Evolutionary conservation across 2,797 vertebrate species (phyloP).

Genomic region (Falco novaeseelandiae): DNA sequence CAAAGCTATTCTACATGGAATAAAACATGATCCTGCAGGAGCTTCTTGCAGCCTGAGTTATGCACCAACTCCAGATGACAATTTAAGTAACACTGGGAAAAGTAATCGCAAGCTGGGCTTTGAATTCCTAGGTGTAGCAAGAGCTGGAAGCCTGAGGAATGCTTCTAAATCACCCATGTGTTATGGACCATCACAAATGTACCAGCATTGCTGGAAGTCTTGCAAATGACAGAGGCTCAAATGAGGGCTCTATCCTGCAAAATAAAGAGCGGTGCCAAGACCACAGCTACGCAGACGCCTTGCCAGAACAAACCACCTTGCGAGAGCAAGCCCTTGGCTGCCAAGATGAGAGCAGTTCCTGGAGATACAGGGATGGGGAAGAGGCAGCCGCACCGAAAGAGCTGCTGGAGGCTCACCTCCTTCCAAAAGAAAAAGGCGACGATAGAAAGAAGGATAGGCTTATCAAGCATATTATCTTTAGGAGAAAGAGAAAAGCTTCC

Average conservation of each 20-base stretch:
- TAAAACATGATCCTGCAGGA: background rate
- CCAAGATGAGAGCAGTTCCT: slow-evolving; percentile 24
- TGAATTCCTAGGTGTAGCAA: background rate
- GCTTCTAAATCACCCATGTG: background rate
- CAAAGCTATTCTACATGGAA: background rate
- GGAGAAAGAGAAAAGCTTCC: background rate
- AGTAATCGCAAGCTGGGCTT: background rate
- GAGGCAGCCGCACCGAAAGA: background rate
- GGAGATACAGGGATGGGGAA: background rate
- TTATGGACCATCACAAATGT: background rate
- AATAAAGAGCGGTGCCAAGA: background rate
- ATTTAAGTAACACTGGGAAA: background rate
- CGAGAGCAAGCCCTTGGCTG: background rate
- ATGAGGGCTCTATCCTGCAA: slow-evolving; percentile 16
- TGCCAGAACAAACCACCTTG: slow-evolving; percentile 50
- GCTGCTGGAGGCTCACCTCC: background rate
- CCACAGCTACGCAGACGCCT: background rate
- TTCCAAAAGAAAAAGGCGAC: background rate
- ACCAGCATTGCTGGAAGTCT: background rate
- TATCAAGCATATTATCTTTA: background rate
- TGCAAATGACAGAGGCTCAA: background rate
- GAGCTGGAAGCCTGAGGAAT: background rate
- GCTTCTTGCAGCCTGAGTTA: background rate
- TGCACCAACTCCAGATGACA: background rate
- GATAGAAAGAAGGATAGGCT: background rate